phyloP scores from a whole-genome alignment of 2,888 invertebrate species.

The Agriotes lineatus region DNA sequence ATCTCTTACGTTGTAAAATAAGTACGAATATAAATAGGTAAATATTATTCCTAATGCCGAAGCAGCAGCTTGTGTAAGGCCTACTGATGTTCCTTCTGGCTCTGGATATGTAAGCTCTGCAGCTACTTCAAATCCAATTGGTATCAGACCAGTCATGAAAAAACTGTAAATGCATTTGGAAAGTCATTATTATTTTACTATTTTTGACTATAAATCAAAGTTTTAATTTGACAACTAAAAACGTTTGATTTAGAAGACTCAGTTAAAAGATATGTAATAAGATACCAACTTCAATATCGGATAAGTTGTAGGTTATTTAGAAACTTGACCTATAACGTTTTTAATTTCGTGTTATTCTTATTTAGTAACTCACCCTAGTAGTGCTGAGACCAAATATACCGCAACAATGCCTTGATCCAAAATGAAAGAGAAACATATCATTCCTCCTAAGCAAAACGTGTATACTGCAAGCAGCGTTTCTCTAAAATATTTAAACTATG shows the following conservation, averaged over 20 bases:
- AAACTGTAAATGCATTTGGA: too few species aligned
- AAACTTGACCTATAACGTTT: too few species aligned
- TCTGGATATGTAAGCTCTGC: conserved; percentile 18
- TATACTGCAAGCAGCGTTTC: conserved; percentile 94
- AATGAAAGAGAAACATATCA: conserved; percentile 93
- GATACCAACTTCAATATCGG: too few species aligned
- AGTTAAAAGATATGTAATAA: too few species aligned
- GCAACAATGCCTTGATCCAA: conserved; percentile 83
- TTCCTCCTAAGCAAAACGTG: conserved; percentile 87
- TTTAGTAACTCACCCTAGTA: conserved; percentile 90
- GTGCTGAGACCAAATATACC: conserved; percentile 87
- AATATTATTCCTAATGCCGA: conserved; percentile 2
- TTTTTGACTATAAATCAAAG: too few species aligned
- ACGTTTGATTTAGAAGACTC: too few species aligned
- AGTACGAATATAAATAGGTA: conserved; percentile 1
- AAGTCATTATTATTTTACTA: too few species aligned
- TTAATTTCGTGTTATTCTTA: too few species aligned
- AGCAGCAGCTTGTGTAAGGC: neutral
- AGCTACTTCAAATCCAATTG: conserved; percentile 10
- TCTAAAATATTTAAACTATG: conserved; percentile 68
- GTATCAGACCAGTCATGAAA: too few species aligned
- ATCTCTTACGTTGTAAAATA: neutral
- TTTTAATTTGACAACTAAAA: too few species aligned
- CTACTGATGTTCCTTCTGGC: neutral
- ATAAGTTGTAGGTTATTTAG: too few species aligned